Base-by-base conservation (phyloP, 2,797 vertebrate species). In the Ficedula albicollis region DNA sequence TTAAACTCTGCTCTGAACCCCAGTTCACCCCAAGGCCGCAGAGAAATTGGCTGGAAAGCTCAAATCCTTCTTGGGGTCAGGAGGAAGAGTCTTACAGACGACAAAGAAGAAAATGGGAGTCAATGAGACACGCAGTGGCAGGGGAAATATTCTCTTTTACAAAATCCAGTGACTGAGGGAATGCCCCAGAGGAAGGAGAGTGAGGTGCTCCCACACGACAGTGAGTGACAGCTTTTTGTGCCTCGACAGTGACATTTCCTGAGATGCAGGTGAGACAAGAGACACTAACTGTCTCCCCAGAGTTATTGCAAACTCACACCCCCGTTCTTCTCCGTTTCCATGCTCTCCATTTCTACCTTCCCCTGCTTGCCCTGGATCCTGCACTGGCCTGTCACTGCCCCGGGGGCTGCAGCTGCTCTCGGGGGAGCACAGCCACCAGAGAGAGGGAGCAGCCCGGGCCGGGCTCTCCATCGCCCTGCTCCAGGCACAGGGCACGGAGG, bases 61-160 rank as follows among this genome's bases (percentile, higher is more conserved):
- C 34, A 77, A 83, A 83, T 90, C 60, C 6, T 76, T 58, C 70
- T 52, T 73, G 36, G 38, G 73, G 52, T 88, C 87, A 89, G 60
- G 41, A 43, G 62, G 30, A 84, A 54, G 70, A 43, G 32, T 27
- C 70, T 84, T 85, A 84, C 11, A 66, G 74, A 82, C 49, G 76
- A 51, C 56, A 92, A 89, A 90, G 92, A 93, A 87, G 94, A 89
- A 95, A 95, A 92, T 78, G 74, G 87, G 82, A 85, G 87, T 82
- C 84, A 89, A 48, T 79, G 59, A 95, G 76, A 78, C 43, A 74
- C 54, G 78, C 44, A 73, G 20, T n/a, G 26, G 39, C n/a, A 63
- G 75, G 41, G 76, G 10, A 91, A 93, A 70, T 76, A 74, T 29
- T 82, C 52, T 80, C 52, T 77, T 77, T 80, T 72, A 85, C 55